Evolutionary conservation across 2,113 vertebrate species (phyloP).

Genomic region (Siphamia tubifer): DNA sequence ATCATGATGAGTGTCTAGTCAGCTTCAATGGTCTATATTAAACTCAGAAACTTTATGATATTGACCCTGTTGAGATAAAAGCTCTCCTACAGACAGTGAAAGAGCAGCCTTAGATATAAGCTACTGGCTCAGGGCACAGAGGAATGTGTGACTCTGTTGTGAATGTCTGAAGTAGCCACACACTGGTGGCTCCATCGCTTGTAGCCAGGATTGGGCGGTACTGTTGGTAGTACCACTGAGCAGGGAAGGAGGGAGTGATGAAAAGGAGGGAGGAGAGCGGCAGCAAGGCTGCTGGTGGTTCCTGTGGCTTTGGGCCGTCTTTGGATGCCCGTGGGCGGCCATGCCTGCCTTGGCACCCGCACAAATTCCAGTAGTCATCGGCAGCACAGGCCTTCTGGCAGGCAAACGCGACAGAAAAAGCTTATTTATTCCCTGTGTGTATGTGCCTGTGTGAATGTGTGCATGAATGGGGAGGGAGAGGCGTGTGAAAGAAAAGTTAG

Average conservation of each 20-base stretch:
- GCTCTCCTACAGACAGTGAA: background rate
- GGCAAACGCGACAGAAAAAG: conserved; percentile 34
- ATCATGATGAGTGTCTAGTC: too few species aligned
- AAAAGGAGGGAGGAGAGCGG: conserved; percentile 49
- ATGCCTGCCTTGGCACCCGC: conserved; percentile 67
- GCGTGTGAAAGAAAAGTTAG: conserved; percentile 46
- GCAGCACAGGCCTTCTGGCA: conserved; percentile 52
- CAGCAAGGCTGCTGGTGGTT: conserved; percentile 64
- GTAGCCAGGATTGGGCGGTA: conserved; percentile 34
- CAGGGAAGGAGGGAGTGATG: conserved; percentile 17
- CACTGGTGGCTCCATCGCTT: conserved; percentile 36
- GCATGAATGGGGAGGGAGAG: conserved; percentile 23
- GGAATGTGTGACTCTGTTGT: conserved; percentile 55
- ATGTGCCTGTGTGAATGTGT: background rate
- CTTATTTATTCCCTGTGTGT: conserved; percentile 51
- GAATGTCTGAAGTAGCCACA: conserved; percentile 53
- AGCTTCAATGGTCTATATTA: too few species aligned
- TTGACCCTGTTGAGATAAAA: background rate
- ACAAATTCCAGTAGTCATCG: conserved; percentile 76
- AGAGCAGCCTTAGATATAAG: conserved; percentile 5
- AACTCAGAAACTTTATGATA: too few species aligned
- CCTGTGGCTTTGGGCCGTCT: conserved; percentile 72
- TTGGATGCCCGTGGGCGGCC: conserved; percentile 67
- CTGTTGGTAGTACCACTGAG: conserved; percentile 35
- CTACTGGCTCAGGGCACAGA: conserved; percentile 11